Base-by-base conservation (phyloP, 2,113 vertebrate genomes). In the Megaceryle torquata region DNA sequence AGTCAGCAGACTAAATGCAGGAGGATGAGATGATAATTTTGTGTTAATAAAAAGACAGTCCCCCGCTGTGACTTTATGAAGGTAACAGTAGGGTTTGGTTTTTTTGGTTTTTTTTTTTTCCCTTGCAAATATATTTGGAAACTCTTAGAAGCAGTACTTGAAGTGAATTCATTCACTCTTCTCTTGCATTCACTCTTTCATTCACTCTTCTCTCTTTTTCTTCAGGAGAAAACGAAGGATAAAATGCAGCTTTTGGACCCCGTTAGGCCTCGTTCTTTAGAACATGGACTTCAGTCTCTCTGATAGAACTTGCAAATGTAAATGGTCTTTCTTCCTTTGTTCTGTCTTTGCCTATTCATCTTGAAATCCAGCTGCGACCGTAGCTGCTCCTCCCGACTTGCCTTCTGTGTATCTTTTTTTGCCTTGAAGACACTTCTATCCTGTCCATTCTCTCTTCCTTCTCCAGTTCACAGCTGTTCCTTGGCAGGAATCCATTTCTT, bases 391-490 rank as follows among this genome's bases (percentile, higher is more conserved):
- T 85, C 53, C 43, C 19, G 21, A 0, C 15, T 57, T 77, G 21
- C 15, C 39, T 46, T 54, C 37, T 64, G 35, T 10, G 24, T 15
- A 5, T 57, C 15, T 37, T n/a, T 64, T 7, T 72, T 11, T 19
- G 9, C 26, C 51, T 25, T 80, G 25, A 67, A 64, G 76, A 33
- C 31, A 6, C 20, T 59, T 82, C 9, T 29, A 1, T 31, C 25
- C 74, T 75, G 15, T 68, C 75, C 65, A 18, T 69, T 4, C 41
- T 77, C 65, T 87, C 26, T 50, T 59, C n/a, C 37, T 67, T 67
- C 33, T 95, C 33, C 57, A n/a, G 43, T n/a, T 63, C 70, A 28
- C 86, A 91, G 72, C 70, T 72, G 81, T 71, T 84, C 53, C 67
- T 85, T 60, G 61, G 53, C 81, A 87, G 63, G 20, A 57, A 48